Percentiles rank a stretch among this genome's conserved stretches.
phyloP scores from a whole-genome alignment of 23 tunicate genomes.

The Corella eumyota region DNA sequence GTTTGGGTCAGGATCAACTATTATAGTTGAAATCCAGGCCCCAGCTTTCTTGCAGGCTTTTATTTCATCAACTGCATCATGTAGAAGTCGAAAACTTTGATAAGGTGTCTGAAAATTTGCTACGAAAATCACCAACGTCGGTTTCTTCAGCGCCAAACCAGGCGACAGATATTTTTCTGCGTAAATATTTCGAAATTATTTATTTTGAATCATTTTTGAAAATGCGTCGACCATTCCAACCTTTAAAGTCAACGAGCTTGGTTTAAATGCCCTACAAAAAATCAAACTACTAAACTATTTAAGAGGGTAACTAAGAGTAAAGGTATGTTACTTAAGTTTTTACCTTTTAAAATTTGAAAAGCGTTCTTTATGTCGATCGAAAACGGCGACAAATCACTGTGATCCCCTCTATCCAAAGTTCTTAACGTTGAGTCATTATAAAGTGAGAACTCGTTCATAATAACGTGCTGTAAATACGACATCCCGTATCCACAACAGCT shows the following conservation, averaged over 20 bases:
- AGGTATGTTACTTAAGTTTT: too few relatives aligned
- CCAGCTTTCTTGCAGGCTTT: constrained; percentile 42
- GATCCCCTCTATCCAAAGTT: constrained; percentile 20
- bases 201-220: too few relatives aligned
- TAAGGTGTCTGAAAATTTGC: constrained; percentile 60
- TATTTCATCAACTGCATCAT: constrained; percentile 41
- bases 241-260: too few relatives aligned
- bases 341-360: constrained; percentile 33
- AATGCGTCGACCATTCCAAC: too few relatives aligned
- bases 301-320: too few relatives aligned
- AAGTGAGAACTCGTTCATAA: constrained; percentile 13
- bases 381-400: constrained; percentile 43
- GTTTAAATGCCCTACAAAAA: too few relatives aligned
- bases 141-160: constrained; percentile 33
- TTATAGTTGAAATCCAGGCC: constrained; percentile 28
- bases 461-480: constrained; percentile 9
- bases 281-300: too few relatives aligned
- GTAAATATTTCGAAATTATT: neutral
- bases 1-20: constrained; percentile 35
- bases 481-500: constrained; percentile 33
- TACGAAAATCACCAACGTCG: constrained; percentile 44
- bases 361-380: constrained; percentile 36
- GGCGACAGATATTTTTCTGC: constrained; percentile 29
- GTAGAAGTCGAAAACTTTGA: constrained; percentile 40
- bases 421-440: constrained; percentile 6